A percentile compares a stretch with the other conserved stretches of the same genome.
These are phyloP conservation scores for Natator depressus DNA, from an alignment of 2,113 vertebrate species.

Conservation along the genomic window DNA sequence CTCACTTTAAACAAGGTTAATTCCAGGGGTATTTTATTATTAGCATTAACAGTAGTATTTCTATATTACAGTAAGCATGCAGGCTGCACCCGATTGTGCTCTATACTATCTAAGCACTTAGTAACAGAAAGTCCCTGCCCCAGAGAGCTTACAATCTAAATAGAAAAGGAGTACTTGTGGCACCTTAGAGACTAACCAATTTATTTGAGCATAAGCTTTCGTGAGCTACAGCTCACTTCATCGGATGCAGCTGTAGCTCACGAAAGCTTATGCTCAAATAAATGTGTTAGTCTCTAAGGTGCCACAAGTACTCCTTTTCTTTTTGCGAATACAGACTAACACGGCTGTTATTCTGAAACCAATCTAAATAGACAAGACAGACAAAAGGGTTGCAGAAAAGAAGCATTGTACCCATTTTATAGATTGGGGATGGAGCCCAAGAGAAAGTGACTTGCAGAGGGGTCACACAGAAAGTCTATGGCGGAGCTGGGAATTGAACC, in stretches of 20 bases:
- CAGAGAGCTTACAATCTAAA: not conserved
- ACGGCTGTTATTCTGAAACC: too few relatives aligned
- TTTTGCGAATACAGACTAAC: too few relatives aligned
- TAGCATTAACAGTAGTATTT: not conserved
- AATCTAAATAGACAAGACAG: not conserved
- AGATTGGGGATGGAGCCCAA: not conserved
- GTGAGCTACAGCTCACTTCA: too few relatives aligned
- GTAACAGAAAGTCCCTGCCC: not conserved
- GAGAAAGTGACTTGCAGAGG: not conserved
- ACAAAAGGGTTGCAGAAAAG: not conserved
- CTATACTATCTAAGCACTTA: fast-evolving
- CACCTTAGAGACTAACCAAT: too few relatives aligned
- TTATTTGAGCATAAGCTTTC: too few relatives aligned
- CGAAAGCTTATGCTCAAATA: too few relatives aligned
- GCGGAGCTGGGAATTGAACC: not conserved
- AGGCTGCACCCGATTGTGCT: not conserved
- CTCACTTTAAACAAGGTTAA: not conserved
- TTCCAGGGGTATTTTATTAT: not conserved
- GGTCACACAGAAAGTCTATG: not conserved
- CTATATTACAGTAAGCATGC: fast-evolving
- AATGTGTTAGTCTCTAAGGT: too few relatives aligned
- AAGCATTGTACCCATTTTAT: not conserved
- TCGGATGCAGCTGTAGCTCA: too few relatives aligned
- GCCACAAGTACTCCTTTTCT: too few relatives aligned
- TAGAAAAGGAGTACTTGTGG: too few relatives aligned